Evolutionary conservation across 2,888 invertebrate genomes (phyloP), one percentile per base, ranked within the genome.

Genomic region (Phorcus lineatus): DNA sequence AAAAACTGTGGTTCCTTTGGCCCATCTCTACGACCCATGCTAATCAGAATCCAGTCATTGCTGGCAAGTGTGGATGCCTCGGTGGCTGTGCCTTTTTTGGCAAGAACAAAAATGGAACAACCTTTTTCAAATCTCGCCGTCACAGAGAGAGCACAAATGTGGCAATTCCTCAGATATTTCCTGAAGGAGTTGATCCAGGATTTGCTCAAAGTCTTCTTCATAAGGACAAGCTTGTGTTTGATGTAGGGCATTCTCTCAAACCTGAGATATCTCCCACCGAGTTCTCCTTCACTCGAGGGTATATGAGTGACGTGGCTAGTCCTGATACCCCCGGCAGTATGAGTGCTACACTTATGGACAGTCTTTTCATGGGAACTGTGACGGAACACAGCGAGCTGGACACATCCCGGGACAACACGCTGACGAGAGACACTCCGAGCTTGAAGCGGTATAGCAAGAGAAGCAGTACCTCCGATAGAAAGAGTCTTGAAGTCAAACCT

Each of bases 11-110:
- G 97, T 99, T 99, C 92, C 93, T 99, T 36, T 99, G 99, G 99
- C 96, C 96, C 0, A 36, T 87, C 22, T 54, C 78, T 0, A 75
- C 78, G 19, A 55, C 82, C 13, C 52, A 74, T 52, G 74, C 74
- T 52, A 52, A 24, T 22, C 40, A 74, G 40, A 40, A 74, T 52
- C 77, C 80, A 0, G 80, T 80, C 11, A 74, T 77, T 62, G 82
- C 86, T 1, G 93, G 93, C 40, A 96, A 96, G 87, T 99, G 99
- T 92, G 99, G 99, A 0, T 99, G 99, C 92, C 96, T 96, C 47
- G 99, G 99, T 2, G 98, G 98, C 0, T 98, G 98, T 91, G 95
- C 95, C 16, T 99, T 99, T 94, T 99, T 99, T 91, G 99, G 98
- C 1, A 96, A 95, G 79, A 98, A 98, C 93, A 95, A 95, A 90